Evolutionary conservation across 2,888 invertebrate genomes (phyloP).

Genomic region (Lasius platythorax): DNA sequence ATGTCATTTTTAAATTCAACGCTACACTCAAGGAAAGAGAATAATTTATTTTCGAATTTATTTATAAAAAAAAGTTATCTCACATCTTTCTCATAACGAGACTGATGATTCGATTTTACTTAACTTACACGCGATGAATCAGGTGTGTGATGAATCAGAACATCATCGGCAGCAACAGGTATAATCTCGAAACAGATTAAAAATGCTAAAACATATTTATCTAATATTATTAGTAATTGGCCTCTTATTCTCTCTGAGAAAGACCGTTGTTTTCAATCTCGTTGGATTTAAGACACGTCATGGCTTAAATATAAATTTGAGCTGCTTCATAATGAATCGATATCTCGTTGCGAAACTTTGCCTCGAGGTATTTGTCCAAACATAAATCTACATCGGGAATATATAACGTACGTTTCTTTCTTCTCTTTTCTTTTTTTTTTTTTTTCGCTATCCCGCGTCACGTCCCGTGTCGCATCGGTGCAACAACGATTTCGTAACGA

Average conservation of each 20-base stretch:
- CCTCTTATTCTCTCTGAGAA: not conserved
- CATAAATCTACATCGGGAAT: constrained; percentile 35
- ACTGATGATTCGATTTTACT: constrained; percentile 25
- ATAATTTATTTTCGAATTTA: not conserved
- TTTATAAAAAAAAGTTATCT: constrained; percentile 4
- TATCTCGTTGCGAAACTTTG: constrained; percentile 25
- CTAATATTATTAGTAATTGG: constrained; percentile 20
- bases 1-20: constrained; percentile 2
- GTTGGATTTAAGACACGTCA: not conserved
- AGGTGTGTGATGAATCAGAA: constrained; percentile 32
- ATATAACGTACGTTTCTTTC: not conserved
- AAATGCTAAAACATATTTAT: not conserved
- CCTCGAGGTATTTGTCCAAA: not conserved
- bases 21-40: not conserved
- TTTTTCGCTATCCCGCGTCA: not conserved
- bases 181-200: constrained; percentile 12
- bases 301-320: not conserved
- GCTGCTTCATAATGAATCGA: constrained; percentile 24
- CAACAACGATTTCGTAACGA: constrained; percentile 24
- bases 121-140: constrained; percentile 16
- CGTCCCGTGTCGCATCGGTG: not conserved
- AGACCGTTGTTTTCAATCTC: not conserved
- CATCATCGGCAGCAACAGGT: not conserved
- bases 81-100: not conserved
- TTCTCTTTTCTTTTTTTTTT: not conserved